Conservation (phyloP, 2,888 invertebrate species). For the Reticulitermes lucifugus region DNA sequence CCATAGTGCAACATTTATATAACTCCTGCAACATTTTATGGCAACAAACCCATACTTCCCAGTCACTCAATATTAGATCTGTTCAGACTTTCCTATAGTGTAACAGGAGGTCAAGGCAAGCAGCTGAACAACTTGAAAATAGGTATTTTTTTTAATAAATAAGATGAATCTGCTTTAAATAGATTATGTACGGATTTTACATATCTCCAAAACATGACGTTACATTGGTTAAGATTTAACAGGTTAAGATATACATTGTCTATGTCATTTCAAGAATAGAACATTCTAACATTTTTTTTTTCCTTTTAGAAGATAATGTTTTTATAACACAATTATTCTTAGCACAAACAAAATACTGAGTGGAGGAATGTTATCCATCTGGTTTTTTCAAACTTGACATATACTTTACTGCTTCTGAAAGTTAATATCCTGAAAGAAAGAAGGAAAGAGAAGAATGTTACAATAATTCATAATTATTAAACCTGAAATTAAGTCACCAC, state of each 20-base stretch:
- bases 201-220: conserved; percentile 45
- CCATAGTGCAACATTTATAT: conserved; percentile 11
- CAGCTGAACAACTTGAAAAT: conserved; percentile 43
- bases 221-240: conserved; percentile 44
- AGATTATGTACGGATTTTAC: conserved; percentile 43
- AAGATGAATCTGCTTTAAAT: conserved; percentile 39
- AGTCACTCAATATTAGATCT: conserved; percentile 1
- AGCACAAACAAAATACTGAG: conserved; percentile 49
- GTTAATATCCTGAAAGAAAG: conserved; percentile 44
- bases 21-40: conserved; percentile 14
- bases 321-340: conserved; percentile 51
- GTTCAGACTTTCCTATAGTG: conserved; percentile 28
- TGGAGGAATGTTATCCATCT: conserved; percentile 44
- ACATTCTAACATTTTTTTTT: conserved; percentile 45
- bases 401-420: conserved; percentile 35
- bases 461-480: no score
- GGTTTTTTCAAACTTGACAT: conserved; percentile 43
- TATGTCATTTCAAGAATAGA: conserved; percentile 47
- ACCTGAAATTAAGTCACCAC: no score
- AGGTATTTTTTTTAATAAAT: conserved; percentile 34
- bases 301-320: conserved; percentile 42
- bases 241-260: conserved; percentile 44
- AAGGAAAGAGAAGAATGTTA: not conserved
- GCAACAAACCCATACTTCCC: conserved; percentile 7
- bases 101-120: conserved; percentile 39